Evolutionary conservation across 2,113 vertebrate species (phyloP), one percentile per base, ranked within the genome.

Genomic region (Cygnus buccinator): DNA sequence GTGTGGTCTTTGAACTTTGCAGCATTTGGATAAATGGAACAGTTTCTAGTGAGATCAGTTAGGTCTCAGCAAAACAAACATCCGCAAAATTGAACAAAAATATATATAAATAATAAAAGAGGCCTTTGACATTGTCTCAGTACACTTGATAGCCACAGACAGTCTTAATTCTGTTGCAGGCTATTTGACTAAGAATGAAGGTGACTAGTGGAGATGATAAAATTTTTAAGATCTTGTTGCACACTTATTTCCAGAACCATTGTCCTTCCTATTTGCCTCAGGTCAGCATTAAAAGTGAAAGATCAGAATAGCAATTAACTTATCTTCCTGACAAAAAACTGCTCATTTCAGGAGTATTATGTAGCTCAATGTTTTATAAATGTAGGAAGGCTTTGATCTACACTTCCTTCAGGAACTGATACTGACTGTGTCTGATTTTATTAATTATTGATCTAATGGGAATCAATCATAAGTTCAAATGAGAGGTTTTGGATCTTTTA

Each of bases 241-340:
- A 50, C 46, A 43, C 44, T 93, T 77, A n/a, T 44, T 92, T 66
- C 31, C 37, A 87, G 71, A 95, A 23, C 0, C 3, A 41, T 68
- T 77, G 72, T 86, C 81, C 82, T 94, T 91, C 52, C 44, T 73
- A 59, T 66, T 73, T 84, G n/a, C 66, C 54, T 92, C 44, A 76
- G 80, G 58, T 92, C 81, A 92, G 48, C 17, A 33, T n/a, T 76
- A 33, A 73, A 91, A 93, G 68, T 94, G 68, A 94, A 91, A 97
- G 74, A 62, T 79, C 77, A 59, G 77, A 91, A 84, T 95, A 87
- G 48, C 80, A 94, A 90, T 95, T 89, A 95, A 89, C 54, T 94
- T 83, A 57, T 57, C 66, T 71, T 76, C 48, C 54, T 1, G 0
- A 66, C 11, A 78, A 66, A 90, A 89, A 35, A 3, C 5, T 54